A percentile compares a stretch with the other conserved stretches of the same genome.
These are phyloP conservation scores for Agriopis marginaria DNA, from an alignment of 2,888 invertebrate genomes.

Conservation along the genomic window DNA sequence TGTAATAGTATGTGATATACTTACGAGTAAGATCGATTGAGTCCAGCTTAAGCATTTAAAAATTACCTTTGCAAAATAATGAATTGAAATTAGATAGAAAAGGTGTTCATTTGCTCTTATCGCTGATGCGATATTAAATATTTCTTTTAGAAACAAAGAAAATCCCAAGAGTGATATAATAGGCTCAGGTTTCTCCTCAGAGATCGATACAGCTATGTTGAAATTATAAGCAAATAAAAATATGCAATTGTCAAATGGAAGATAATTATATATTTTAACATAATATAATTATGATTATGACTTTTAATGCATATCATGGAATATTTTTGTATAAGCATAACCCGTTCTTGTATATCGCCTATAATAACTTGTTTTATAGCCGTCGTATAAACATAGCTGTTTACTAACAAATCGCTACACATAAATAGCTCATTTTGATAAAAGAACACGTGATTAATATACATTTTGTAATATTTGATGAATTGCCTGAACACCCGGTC, in stretches of 20 bases:
- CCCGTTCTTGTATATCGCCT: not conserved
- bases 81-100: too few species aligned
- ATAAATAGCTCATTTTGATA: slow-evolving; percentile 19
- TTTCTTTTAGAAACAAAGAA: too few species aligned
- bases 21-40: too few species aligned
- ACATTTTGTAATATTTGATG: slow-evolving; percentile 48
- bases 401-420: slow-evolving; percentile 31
- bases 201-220: not conserved
- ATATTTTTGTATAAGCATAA: not conserved
- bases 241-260: not conserved
- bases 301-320: not conserved
- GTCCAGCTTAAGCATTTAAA: too few species aligned
- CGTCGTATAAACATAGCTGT: slow-evolving; percentile 22
- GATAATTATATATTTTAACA: not conserved
- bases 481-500: slow-evolving; percentile 52
- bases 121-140: too few species aligned
- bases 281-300: not conserved
- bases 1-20: too few species aligned
- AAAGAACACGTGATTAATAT: slow-evolving; percentile 27
- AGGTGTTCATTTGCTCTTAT: too few species aligned
- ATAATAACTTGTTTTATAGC: slow-evolving; percentile 26
- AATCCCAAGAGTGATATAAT: too few species aligned
- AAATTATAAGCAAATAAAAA: not conserved
- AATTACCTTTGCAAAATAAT: too few species aligned
- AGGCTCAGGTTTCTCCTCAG: too few species aligned